Evolutionary conservation across 2,888 invertebrate genomes (phyloP).

Genomic region (Gari tellinella): DNA sequence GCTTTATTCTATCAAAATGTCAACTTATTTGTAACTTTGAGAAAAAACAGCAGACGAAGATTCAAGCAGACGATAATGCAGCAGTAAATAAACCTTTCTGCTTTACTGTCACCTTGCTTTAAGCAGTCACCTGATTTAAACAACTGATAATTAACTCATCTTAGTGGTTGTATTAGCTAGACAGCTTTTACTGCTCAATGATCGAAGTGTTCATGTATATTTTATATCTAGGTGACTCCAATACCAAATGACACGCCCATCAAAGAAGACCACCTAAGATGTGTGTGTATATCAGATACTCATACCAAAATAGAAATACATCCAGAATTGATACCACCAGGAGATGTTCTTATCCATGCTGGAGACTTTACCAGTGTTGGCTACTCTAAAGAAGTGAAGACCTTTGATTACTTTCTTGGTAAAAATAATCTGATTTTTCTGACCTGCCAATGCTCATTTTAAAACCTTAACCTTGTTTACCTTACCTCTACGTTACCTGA

Average conservation of each 20-base stretch:
- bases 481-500: too few species aligned
- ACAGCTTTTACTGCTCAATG: background rate
- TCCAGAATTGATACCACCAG: conserved; percentile 88
- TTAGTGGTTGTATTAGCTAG: conserved; percentile 1
- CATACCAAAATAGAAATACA: conserved; percentile 90
- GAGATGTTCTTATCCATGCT: conserved; percentile 93
- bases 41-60: too few species aligned
- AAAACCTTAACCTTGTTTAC: too few species aligned
- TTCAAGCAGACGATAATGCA: too few species aligned
- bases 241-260: conserved; percentile 67
- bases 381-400: conserved; percentile 89
- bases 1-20: too few species aligned
- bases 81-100: too few species aligned
- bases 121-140: too few species aligned
- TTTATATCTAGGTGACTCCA: conserved; percentile 54
- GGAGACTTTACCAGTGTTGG: conserved; percentile 94
- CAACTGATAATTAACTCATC: too few species aligned
- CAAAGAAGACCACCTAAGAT: conserved; percentile 85
- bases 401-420: conserved; percentile 92
- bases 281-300: conserved; percentile 95
- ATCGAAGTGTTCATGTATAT: background rate
- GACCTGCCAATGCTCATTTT: too few species aligned
- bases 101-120: too few species aligned
- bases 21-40: too few species aligned
- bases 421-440: too few species aligned